Conservation (phyloP, 2,888 invertebrate genomes). For the Priocnemis perturbator region DNA sequence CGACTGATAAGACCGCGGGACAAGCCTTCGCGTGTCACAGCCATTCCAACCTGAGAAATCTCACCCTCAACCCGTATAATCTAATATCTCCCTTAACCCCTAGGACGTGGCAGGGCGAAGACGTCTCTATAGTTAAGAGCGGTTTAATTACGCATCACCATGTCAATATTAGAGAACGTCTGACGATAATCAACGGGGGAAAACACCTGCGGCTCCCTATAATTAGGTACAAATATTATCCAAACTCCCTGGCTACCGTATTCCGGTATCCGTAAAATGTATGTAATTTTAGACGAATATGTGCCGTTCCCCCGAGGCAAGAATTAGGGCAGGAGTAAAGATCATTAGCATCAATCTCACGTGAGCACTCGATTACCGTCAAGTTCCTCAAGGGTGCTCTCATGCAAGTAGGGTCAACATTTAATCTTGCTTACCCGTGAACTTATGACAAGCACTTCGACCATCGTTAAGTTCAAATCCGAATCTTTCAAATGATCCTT, state of each 20-base stretch:
- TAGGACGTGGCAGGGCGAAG: slow-evolving; percentile 9
- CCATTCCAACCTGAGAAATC: slow-evolving; percentile 31
- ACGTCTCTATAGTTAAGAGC: slow-evolving; percentile 21
- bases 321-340: too few species aligned
- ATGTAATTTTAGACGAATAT: too few species aligned
- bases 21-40: slow-evolving; percentile 13
- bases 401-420: slow-evolving; percentile 7
- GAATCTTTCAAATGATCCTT: too few species aligned
- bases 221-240: slow-evolving; percentile 10
- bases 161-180: slow-evolving; percentile 21
- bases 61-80: slow-evolving; percentile 21
- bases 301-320: too few species aligned
- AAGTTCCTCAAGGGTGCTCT: slow-evolving; percentile 7
- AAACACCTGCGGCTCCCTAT: background rate
- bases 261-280: too few species aligned
- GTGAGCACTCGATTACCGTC: slow-evolving; percentile 11
- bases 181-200: slow-evolving; percentile 18
- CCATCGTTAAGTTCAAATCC: too few species aligned
- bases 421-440: slow-evolving; percentile 31
- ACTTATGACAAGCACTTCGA: slow-evolving; percentile 3
- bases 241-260: background rate
- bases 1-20: slow-evolving; percentile 11
- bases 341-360: too few species aligned
- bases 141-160: slow-evolving; percentile 27
- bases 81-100: slow-evolving; percentile 22